Base-by-base conservation (phyloP, 1,140 invertebrate species). In the Aphaenogaster ashmeadi region DNA sequence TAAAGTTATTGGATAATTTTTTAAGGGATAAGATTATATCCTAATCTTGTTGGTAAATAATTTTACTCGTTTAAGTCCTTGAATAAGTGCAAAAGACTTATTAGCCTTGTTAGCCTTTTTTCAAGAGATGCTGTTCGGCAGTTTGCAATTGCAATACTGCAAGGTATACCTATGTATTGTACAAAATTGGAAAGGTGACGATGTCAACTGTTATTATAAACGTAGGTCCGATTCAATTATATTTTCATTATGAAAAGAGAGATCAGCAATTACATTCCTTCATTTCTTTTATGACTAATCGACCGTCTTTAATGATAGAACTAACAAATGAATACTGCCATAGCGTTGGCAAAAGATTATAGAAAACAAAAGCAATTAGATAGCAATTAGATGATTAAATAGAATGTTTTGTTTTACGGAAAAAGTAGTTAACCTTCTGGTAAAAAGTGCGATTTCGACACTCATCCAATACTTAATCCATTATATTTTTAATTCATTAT, bases 181-280 rank as follows among this genome's bases (percentile, higher is more conserved):
- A 47, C 13, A 21, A 67, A 8, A 13, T 11, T 41, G n/a, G n/a
- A n/a, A 41, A 41, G 15, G 11, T 11, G 5, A 58, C 0, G 21
- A 27, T 3, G 2, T 56, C 54, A 64, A 18, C 3, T 21, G 38
- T 67, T 21, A 66, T n/a, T 36, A 18, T 44, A 44, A 67, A 47
- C 18, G 62, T n/a, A 67, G 9, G 38, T 21, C 9, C 47, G 38
- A 67, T 67, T 67, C n/a, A 11, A 21, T 67, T 67, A 67, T 44
- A 67, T 6, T 21, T 67, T 67, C 38, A 67, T 67, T 44, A 67
- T 21, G 64, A 44, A 13, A 67, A 47, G n/a, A 67, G 64, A 11
- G 3, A 44, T 47, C 64, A 6, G 4, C 4, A 67, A 67, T 67
- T 67, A 67, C 38, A 36, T 21, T 67, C 47, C 64, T 67, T 21